Conservation (phyloP, 2,113 vertebrate species). For the Anser cygnoides region DNA sequence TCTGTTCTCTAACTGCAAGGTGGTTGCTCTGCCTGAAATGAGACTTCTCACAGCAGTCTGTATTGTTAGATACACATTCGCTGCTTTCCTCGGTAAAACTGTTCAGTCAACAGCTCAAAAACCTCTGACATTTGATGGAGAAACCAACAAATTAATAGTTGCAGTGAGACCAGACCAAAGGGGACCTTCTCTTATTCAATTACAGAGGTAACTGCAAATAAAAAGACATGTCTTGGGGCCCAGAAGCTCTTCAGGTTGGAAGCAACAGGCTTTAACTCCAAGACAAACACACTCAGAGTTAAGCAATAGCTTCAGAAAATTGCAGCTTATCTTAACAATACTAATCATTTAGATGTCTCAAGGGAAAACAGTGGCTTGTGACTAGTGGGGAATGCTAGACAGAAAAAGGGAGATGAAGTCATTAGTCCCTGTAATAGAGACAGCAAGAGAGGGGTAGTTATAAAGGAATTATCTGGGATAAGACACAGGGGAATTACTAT, state of each 20-base stretch:
- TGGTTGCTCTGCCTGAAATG: neutral
- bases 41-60: neutral
- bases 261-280: neutral
- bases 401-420: neutral
- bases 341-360: neutral
- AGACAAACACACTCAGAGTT: neutral
- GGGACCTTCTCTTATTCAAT: neutral
- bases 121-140: neutral
- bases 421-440: neutral
- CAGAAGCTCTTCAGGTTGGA: neutral
- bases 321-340: neutral
- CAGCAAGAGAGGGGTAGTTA: neutral
- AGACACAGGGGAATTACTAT: neutral
- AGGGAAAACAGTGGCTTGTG: neutral
- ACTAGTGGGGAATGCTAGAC: neutral
- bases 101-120: neutral
- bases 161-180: neutral
- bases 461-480: neutral
- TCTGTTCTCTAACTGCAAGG: neutral
- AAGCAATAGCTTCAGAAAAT: neutral
- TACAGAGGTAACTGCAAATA: neutral
- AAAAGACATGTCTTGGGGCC: neutral
- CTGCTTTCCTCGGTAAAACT: neutral
- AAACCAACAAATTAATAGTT: neutral
- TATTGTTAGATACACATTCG: neutral